Base-by-base conservation (phyloP, 2,888 invertebrate genomes). In the Syrista parreyssii region DNA sequence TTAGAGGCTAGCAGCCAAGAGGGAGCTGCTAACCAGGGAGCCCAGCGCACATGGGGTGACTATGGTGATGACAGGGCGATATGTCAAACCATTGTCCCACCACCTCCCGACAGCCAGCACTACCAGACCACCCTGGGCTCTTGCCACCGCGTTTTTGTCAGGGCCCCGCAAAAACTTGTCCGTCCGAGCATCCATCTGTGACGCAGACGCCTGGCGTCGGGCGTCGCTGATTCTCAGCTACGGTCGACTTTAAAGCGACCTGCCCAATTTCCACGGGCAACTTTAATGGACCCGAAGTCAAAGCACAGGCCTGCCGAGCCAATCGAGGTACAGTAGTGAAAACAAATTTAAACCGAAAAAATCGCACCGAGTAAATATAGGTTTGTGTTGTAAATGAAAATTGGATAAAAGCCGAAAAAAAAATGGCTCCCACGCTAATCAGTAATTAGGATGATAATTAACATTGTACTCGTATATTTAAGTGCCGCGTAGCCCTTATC, bases 21-120 rank as follows among this genome's bases (percentile, higher is more conserved):
- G 40, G 40, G 23, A 55, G 40, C 40, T 55, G 40, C 40, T 55
- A 55, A 15, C 40, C 40, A 55, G 40, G 82, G 80, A 79, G 36
- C 36, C 84, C 79, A 77, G 83, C 77, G 83, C 40, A 4, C 15
- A 23, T 23, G 9, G 40, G 40, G 23, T 55, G 40, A 55, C 80
- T 83, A 83, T 88, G 89, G 83, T 82, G 87, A 88, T 89, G 89
- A 88, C 88, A 88, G 88, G 86, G 83, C 85, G 88, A 88, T 88
- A 88, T 86, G 89, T 88, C 89, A 88, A 85, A 87, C 85, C 85
- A 88, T 88, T 88, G 88, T 89, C 87, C 86, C 83, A 82, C 79
- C 78, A 79, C 80, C 82, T 78, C 74, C 80, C 76, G 40, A 23
- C 40, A 55, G 40, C 40, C 40, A 55, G 40, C 40, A 2, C 40